A percentile compares a stretch with the other conserved stretches of the same genome.
These are phyloP conservation scores for Holothuria leucospilota DNA, from an alignment of 53 echinoderm and acorn worm species.

Conservation along the genomic window DNA sequence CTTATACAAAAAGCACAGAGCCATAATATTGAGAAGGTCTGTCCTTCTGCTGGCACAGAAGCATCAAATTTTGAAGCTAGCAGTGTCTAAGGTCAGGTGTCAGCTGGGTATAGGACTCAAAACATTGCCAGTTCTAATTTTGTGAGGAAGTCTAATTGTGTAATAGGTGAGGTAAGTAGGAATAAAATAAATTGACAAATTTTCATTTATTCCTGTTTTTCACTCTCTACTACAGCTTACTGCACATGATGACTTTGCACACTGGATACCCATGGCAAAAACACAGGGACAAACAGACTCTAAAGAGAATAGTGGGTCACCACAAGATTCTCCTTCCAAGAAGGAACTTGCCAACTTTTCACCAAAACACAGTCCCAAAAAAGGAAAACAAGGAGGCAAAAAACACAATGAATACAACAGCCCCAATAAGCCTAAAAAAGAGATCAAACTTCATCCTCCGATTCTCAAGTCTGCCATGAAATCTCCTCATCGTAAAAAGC, in stretches of 20 bases:
- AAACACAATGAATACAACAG: constrained; percentile 26
- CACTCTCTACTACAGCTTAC: too few species aligned
- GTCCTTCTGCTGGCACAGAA: too few species aligned
- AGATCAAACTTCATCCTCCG: constrained; percentile 29
- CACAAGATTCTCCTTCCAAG: constrained; percentile 2
- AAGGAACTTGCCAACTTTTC: constrained; percentile 14
- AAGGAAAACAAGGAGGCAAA: neutral
- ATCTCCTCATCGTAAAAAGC: constrained; percentile 27
- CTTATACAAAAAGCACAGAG: too few species aligned
- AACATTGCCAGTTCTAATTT: too few species aligned
- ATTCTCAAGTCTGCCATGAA: constrained; percentile 43
- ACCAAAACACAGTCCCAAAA: constrained; percentile 46
- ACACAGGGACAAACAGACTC: neutral
- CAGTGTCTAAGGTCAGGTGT: too few species aligned
- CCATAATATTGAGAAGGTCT: too few species aligned
- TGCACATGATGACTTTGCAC: constrained; percentile 31
- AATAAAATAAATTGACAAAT: too few species aligned
- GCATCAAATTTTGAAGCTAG: too few species aligned
- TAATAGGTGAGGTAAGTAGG: too few species aligned
- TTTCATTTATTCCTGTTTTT: too few species aligned
- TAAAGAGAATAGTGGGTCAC: neutral
- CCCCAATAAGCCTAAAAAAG: constrained; percentile 25
- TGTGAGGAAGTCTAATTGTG: too few species aligned
- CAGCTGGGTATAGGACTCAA: too few species aligned
- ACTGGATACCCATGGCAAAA: constrained; percentile 35